Evolutionary conservation across 2,113 vertebrate genomes (phyloP).

Genomic region (Chlamydotis undulata): DNA sequence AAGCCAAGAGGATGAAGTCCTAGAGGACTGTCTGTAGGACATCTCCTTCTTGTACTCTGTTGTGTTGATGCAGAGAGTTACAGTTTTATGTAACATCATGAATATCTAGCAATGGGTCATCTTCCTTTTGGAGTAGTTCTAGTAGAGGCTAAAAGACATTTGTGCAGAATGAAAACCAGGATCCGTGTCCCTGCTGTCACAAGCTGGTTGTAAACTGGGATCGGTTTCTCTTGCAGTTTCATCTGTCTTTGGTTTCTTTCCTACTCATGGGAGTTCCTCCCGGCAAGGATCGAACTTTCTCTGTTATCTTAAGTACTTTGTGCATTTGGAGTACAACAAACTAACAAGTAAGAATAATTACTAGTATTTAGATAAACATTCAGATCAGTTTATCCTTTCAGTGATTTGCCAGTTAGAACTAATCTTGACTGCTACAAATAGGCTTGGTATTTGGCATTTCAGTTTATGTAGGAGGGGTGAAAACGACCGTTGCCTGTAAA

Average conservation of each 20-base stretch:
- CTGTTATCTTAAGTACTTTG: neutral
- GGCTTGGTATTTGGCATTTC: constrained; percentile 57
- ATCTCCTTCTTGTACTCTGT: neutral
- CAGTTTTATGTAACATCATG: neutral
- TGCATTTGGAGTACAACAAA: neutral
- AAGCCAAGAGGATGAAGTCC: neutral
- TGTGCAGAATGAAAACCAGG: neutral
- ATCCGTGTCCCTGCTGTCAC: neutral
- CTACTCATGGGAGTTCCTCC: neutral
- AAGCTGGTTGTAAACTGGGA: neutral
- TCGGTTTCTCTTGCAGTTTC: neutral
- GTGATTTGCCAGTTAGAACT: neutral
- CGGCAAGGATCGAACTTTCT: neutral
- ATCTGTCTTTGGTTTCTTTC: neutral
- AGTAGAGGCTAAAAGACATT: neutral
- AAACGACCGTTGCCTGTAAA: neutral
- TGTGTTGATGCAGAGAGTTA: neutral
- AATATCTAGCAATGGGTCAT: neutral
- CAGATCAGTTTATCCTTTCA: neutral
- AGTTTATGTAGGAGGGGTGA: constrained; percentile 33
- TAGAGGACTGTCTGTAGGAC: neutral
- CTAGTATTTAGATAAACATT: neutral
- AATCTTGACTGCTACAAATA: constrained; percentile 40
- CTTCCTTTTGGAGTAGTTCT: neutral
- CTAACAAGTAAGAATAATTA: neutral